Percentiles rank a stretch among this genome's conserved stretches.
Evolutionary conservation across 2,113 vertebrate species (phyloP).

Genomic region (Carassius carassius): DNA sequence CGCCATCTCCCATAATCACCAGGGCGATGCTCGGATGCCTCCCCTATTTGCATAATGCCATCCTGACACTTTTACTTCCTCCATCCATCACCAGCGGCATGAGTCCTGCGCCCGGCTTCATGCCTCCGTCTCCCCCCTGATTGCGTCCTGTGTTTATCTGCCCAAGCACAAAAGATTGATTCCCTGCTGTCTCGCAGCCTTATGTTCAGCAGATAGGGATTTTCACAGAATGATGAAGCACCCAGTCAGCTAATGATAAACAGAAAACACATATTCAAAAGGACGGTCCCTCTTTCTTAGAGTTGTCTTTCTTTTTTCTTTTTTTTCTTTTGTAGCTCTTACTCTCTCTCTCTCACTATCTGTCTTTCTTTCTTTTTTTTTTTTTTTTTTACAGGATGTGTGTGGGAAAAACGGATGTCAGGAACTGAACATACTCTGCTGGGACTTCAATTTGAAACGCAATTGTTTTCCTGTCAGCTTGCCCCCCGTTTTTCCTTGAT

Average conservation of each 20-base stretch:
- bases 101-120: conserved; percentile 80
- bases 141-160: conserved; percentile 83
- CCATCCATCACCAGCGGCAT: conserved; percentile 88
- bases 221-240: conserved; percentile 87
- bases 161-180: conserved; percentile 88
- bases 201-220: conserved; percentile 89
- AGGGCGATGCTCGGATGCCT: conserved; percentile 92
- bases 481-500: conserved; percentile 75
- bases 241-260: conserved; percentile 81
- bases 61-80: conserved; percentile 95
- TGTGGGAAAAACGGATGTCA: conserved; percentile 74
- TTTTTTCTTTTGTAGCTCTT: not conserved
- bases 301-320: conserved; percentile 16
- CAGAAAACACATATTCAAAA: conserved; percentile 86
- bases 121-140: conserved; percentile 80
- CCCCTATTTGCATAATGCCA: conserved; percentile 95
- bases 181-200: conserved; percentile 85
- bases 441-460: conserved; percentile 83
- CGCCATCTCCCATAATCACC: conserved; percentile 93
- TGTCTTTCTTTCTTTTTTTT: not conserved
- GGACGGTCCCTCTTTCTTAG: conserved; percentile 67
- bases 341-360: conserved; percentile 1
- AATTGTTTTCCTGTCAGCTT: conserved; percentile 82
- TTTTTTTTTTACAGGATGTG: conserved; percentile 64
- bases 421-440: conserved; percentile 81